These are phyloP conservation scores for Phasianus colchicus DNA, from an alignment of 2,113 vertebrate species.

Conservation along the genomic window DNA sequence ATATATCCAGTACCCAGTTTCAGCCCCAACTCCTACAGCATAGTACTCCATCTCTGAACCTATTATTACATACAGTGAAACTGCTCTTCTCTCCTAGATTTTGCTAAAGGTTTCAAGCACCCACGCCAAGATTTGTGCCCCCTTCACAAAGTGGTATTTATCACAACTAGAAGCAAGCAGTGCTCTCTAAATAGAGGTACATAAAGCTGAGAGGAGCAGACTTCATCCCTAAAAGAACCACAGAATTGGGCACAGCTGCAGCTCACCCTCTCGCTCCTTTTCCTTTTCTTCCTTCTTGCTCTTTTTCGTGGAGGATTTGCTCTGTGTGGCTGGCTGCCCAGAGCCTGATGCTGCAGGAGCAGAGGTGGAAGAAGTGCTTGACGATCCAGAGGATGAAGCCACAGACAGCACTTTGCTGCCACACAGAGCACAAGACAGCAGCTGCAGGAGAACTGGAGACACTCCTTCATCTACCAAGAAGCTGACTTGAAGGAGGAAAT, in stretches of 20 bases:
- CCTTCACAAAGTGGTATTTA: not conserved
- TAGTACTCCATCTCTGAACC: not conserved
- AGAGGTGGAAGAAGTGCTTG: slow-evolving; percentile 77
- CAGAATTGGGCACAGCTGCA: not conserved
- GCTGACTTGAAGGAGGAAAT: slow-evolving; percentile 98
- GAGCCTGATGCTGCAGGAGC: slow-evolving; percentile 67
- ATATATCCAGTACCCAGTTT: not conserved
- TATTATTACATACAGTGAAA: not conserved
- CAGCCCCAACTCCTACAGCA: not conserved
- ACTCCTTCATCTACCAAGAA: slow-evolving; percentile 98
- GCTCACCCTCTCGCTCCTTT: slow-evolving; percentile 94
- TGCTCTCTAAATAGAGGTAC: not conserved
- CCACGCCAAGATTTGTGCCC: fast-evolving
- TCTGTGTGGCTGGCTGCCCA: slow-evolving; percentile 85
- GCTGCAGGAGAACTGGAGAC: slow-evolving; percentile 93
- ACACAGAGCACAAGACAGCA: slow-evolving; percentile 95
- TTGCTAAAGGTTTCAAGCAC: not conserved
- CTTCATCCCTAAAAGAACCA: not conserved
- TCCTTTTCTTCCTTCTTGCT: slow-evolving; percentile 99
- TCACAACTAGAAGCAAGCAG: not conserved
- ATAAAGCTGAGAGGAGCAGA: not conserved
- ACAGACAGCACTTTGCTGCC: slow-evolving; percentile 95
- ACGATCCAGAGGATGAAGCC: slow-evolving; percentile 79
- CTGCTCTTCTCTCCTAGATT: not conserved
- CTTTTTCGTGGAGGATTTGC: slow-evolving; percentile 95